Evolutionary conservation across 2,888 invertebrate species (phyloP).

Genomic region (Camptogramma bilineatum): DNA sequence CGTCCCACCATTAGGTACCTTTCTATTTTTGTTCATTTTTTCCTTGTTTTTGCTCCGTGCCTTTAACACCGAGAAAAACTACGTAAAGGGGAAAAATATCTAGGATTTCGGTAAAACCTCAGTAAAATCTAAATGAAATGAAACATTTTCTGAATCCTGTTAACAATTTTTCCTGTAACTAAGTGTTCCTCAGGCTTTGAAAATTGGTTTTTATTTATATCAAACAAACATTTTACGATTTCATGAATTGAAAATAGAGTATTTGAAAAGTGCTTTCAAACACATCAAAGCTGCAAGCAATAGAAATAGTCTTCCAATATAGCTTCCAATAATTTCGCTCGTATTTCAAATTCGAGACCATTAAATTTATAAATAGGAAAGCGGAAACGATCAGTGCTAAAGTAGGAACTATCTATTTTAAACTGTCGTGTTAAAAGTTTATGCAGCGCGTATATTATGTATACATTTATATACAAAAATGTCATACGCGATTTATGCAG

Average conservation of each 20-base stretch:
- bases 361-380: conserved; percentile 14
- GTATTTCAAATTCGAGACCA: conserved; percentile 5
- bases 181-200: too few relatives aligned
- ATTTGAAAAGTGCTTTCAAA: background rate
- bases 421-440: conserved; percentile 17
- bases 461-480: too few relatives aligned
- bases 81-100: background rate
- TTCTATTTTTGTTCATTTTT: conserved; percentile 45
- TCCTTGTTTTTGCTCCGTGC: conserved; percentile 41
- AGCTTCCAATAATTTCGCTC: conserved; percentile 6
- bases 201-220: background rate
- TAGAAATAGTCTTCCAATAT: background rate
- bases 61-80: conserved; percentile 19
- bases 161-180: background rate
- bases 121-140: background rate
- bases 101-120: background rate
- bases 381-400: conserved; percentile 19
- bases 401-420: conserved; percentile 20
- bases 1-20: conserved; percentile 46
- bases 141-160: background rate
- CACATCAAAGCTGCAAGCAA: background rate
- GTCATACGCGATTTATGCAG: conserved; percentile 4
- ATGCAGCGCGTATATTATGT: conserved; percentile 6
- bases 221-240: background rate
- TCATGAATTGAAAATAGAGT: background rate